A percentile compares a stretch with the other conserved stretches of the same genome.
Conservation (phyloP, 2,888 invertebrate genomes). For the Agriopis aurantiaria region DNA sequence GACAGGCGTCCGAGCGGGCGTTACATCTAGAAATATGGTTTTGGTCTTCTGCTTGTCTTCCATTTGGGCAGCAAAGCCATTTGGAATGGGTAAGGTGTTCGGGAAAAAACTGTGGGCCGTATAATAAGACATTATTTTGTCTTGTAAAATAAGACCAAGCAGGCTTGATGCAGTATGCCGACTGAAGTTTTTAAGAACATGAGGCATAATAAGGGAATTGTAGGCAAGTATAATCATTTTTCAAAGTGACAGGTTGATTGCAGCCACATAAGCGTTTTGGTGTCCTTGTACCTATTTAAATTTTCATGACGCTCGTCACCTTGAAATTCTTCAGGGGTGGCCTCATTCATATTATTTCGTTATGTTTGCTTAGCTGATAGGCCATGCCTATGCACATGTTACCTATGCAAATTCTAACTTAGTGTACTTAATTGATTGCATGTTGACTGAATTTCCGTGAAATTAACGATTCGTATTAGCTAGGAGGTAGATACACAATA, state of each 20-base stretch:
- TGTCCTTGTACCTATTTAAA: constrained; percentile 66
- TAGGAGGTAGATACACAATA: neutral
- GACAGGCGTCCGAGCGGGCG: constrained; percentile 68
- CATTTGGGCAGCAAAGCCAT: constrained; percentile 69
- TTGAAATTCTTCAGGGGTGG: constrained; percentile 52
- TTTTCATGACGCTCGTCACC: constrained; percentile 72
- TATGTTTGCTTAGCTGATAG: neutral
- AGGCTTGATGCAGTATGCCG: constrained; percentile 48
- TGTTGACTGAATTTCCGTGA: neutral
- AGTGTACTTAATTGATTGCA: no score
- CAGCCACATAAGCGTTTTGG: constrained; percentile 62
- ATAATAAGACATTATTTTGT: constrained; percentile 67
- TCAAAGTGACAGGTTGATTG: constrained; percentile 81
- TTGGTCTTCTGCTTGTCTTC: constrained; percentile 66
- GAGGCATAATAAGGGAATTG: constrained; percentile 54
- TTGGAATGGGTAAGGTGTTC: constrained; percentile 61
- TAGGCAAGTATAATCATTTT: constrained; percentile 59
- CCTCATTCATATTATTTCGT: constrained; percentile 27
- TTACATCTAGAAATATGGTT: constrained; percentile 75
- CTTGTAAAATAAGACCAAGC: constrained; percentile 34
- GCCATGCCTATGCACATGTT: neutral
- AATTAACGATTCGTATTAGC: neutral
- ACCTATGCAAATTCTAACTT: neutral
- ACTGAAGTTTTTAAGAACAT: constrained; percentile 55
- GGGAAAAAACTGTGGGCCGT: constrained; percentile 64